Percentiles rank a stretch among this genome's conserved stretches.
Evolutionary conservation across 2,113 vertebrate genomes (phyloP).

Genomic region (Hemiscyllium ocellatum): DNA sequence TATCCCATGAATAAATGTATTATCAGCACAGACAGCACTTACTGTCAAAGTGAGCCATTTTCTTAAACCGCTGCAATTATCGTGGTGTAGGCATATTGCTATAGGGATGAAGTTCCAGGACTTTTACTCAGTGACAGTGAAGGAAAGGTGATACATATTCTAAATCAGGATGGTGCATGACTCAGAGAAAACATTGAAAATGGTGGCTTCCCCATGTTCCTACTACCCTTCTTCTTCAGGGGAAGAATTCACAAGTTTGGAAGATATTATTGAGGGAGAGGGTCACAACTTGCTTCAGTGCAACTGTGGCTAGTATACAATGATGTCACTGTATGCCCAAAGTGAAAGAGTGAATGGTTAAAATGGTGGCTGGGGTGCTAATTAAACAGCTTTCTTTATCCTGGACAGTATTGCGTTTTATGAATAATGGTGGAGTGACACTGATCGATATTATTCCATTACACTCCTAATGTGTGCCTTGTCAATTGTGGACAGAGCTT

Average conservation of each 20-base stretch:
- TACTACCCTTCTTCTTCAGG: not conserved
- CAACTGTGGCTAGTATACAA: not conserved
- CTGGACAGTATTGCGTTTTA: not conserved
- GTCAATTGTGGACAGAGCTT: not conserved
- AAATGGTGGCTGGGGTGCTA: not conserved
- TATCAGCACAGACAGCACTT: not conserved
- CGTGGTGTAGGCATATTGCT: not conserved
- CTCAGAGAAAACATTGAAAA: not conserved
- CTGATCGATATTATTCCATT: not conserved
- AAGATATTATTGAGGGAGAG: not conserved
- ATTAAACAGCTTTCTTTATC: not conserved
- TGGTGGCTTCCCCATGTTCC: not conserved
- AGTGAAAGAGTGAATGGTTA: not conserved
- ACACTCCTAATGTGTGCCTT: not conserved
- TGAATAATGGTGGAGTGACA: not conserved
- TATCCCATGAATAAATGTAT: not conserved
- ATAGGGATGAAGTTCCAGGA: not conserved
- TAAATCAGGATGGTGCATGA: not conserved
- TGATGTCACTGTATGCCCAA: not conserved
- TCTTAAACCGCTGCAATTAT: not conserved
- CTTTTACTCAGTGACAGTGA: not conserved
- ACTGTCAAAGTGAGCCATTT: not conserved
- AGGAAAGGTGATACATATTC: not conserved
- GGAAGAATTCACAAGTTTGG: not conserved
- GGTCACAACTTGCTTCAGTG: not conserved